Evolutionary conservation across 2,797 vertebrate species (phyloP), one percentile per base, ranked within the genome.

Genomic region (Smutsia gigantea): DNA sequence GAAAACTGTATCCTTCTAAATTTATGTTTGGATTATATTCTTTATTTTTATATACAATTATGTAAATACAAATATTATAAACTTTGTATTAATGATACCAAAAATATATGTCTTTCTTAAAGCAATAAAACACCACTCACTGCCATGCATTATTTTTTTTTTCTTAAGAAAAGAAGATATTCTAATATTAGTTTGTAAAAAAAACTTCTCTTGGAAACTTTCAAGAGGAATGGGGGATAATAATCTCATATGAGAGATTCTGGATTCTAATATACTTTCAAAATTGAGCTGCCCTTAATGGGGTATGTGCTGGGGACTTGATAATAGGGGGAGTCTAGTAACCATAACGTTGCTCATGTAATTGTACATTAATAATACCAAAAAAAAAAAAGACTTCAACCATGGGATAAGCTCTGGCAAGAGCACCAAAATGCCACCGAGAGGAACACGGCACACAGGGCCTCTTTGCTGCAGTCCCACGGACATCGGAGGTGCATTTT

Each of bases 11-110:
- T 94, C 51, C 93, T 95, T 95, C 81, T 92, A 75, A 86, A 88
- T 68, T 96, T 95, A 23, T 96, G 31, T 92, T 93, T 95, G 93
- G 85, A 7, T 69, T 96, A 64, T 94, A 94, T 87, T 93, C 75
- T 96, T 74, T 89, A 94, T 74, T 91, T 97, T 95, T 97, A 75
- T 96, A 95, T 97, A 31, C 49, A 95, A 64, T 86, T 96, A 94
- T 92, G 95, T 95, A 93, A 87, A 89, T 96, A 88, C 75, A 94
- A 85, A 85, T 96, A 81, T n/a, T n/a, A n/a, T 72, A 90, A 89
- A 97, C 91, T 96, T 96, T 98, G 51, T 96, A 90, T 95, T 93
- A n/a, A n/a, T n/a, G 69, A 83, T 96, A 96, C 87, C 96, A 97
- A 97, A 97, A 97, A 91, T 92, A 82, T 17, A 68, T 88, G 94